Evolutionary conservation across 35 echinoderm and acorn worm genomes (phyloP).

Genomic region (Stichopus chloronotus): DNA sequence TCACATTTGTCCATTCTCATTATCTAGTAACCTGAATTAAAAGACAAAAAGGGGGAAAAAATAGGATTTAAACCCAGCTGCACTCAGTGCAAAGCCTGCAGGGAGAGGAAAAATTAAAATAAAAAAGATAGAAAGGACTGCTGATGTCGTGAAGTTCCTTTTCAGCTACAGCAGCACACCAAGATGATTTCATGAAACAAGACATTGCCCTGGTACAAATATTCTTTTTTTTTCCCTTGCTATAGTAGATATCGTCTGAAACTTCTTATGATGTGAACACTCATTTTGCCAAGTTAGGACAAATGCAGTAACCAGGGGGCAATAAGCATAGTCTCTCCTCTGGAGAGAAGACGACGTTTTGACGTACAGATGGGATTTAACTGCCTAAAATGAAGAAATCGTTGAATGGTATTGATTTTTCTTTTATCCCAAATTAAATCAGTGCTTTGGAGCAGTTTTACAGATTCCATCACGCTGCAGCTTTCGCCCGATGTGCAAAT

Average conservation of each 20-base stretch:
- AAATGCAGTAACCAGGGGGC: not conserved
- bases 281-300: not conserved
- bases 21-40: too few relatives aligned
- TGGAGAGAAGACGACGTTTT: slow-evolving; percentile 2
- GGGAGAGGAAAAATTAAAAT: not conserved
- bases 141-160: not conserved
- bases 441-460: slow-evolving; percentile 32
- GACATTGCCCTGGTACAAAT: not conserved
- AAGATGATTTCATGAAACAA: not conserved
- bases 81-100: not conserved
- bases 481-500: too few relatives aligned
- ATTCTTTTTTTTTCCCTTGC: too few relatives aligned
- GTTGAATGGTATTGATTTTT: slow-evolving; percentile 49
- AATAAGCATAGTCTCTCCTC: not conserved
- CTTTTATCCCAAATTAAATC: slow-evolving; percentile 21
- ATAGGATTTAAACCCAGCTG: too few relatives aligned
- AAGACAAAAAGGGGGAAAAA: too few relatives aligned
- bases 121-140: not conserved
- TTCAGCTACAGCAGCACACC: not conserved
- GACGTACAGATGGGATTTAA: slow-evolving; percentile 49
- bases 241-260: too few relatives aligned
- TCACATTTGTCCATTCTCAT: too few relatives aligned
- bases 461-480: not conserved
- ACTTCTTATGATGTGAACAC: too few relatives aligned
- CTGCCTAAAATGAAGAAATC: slow-evolving; percentile 3